These are phyloP conservation scores for Pogona vitticeps DNA, from an alignment of 2,113 vertebrate species.

Conservation along the genomic window DNA sequence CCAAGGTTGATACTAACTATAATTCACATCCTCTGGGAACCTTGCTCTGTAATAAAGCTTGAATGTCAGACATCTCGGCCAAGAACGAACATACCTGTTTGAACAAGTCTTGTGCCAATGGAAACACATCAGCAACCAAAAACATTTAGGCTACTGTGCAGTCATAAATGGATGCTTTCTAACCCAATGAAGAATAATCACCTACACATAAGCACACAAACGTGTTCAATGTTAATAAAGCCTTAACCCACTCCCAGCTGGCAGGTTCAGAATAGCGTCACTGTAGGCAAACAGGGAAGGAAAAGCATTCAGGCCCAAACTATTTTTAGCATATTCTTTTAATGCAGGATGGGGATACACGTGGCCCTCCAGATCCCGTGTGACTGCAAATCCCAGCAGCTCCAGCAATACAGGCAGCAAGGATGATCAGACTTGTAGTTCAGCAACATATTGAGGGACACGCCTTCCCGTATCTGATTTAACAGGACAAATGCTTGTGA, in stretches of 20 bases:
- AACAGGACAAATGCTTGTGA: no score
- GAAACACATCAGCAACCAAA: conserved; percentile 70
- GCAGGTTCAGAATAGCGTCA: conserved; percentile 54
- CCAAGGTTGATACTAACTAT: conserved; percentile 74
- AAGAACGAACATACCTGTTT: conserved; percentile 77
- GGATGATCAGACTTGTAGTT: not conserved
- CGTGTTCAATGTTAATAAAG: conserved; percentile 65
- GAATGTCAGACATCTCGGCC: conserved; percentile 75
- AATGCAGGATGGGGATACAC: not conserved
- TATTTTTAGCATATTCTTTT: conserved; percentile 54
- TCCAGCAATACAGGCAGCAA: not conserved
- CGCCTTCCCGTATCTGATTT: no score
- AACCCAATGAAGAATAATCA: conserved; percentile 68
- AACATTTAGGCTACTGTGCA: conserved; percentile 70
- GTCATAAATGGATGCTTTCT: conserved; percentile 73
- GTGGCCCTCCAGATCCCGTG: not conserved
- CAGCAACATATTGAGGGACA: not conserved
- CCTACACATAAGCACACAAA: conserved; percentile 51
- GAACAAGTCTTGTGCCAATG: conserved; percentile 74
- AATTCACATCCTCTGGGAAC: conserved; percentile 76
- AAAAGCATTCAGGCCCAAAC: conserved; percentile 54
- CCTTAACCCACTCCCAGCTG: conserved; percentile 52
- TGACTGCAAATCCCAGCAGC: not conserved
- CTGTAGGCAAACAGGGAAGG: conserved; percentile 50
- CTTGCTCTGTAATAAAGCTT: conserved; percentile 71